These are phyloP conservation scores for Rhagoletis pomonella DNA, from an alignment of 1,140 invertebrate genomes.

Conservation along the genomic window DNA sequence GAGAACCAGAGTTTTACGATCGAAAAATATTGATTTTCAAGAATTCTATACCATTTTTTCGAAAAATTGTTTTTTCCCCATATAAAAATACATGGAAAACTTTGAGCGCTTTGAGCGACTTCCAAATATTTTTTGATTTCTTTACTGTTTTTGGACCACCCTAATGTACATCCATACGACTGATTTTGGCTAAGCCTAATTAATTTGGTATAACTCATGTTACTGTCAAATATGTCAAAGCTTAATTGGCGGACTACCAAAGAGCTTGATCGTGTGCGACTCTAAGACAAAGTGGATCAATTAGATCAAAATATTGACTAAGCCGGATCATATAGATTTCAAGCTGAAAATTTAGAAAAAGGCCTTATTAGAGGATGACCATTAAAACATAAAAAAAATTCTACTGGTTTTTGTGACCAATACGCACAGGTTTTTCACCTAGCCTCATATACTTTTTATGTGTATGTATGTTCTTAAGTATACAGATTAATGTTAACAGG, in stretches of 20 bases:
- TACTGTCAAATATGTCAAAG: not conserved
- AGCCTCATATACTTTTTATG: not conserved
- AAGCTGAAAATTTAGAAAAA: not conserved
- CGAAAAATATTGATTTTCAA: too few species aligned
- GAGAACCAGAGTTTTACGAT: too few species aligned
- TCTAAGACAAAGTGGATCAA: conserved; percentile 46
- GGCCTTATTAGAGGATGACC: not conserved
- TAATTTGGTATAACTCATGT: not conserved
- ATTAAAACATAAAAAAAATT: not conserved
- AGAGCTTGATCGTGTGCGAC: not conserved
- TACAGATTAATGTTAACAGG: too few species aligned
- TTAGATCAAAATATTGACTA: conserved; percentile 19
- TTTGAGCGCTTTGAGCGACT: too few species aligned
- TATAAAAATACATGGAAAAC: too few species aligned
- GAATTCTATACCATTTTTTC: too few species aligned
- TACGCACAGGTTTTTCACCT: not conserved
- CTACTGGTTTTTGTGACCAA: not conserved
- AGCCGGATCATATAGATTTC: not conserved
- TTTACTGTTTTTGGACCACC: too few species aligned
- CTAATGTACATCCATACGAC: too few species aligned
- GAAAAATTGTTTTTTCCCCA: too few species aligned
- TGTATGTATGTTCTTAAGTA: too few species aligned
- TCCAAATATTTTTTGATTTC: too few species aligned
- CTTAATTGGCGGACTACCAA: conserved; percentile 3
- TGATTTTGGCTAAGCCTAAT: too few species aligned